Conservation (phyloP, 2,113 vertebrate species). For the Mus pahari region DNA sequence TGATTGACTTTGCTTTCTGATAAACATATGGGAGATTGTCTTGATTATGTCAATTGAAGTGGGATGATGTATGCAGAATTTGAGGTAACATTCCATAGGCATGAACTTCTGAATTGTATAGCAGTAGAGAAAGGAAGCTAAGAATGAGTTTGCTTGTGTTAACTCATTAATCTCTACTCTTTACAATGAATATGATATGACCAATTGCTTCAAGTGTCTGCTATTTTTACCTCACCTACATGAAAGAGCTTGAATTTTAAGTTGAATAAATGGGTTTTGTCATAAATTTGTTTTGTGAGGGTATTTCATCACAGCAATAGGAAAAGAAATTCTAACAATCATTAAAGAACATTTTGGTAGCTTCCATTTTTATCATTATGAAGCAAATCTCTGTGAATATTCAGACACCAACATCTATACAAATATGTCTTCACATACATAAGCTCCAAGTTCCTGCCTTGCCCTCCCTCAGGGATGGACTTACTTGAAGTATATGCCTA, state of each 20-base stretch:
- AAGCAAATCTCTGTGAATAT: neutral
- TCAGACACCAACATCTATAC: neutral
- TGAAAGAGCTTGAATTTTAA: neutral
- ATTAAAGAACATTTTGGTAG: neutral
- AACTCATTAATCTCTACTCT: neutral
- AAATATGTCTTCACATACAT: neutral
- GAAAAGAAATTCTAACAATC: neutral
- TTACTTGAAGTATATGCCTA: neutral
- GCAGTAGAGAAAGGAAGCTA: neutral
- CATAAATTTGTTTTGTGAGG: neutral
- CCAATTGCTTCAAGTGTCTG: neutral
- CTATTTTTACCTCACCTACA: neutral
- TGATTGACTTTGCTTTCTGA: neutral
- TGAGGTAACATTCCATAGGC: neutral
- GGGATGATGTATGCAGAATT: neutral
- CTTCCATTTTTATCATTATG: neutral
- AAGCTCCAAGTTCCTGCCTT: neutral
- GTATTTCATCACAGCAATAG: neutral
- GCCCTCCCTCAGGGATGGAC: neutral
- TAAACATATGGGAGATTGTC: neutral
- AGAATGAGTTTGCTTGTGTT: neutral
- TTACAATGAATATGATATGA: neutral
- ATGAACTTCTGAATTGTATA: neutral
- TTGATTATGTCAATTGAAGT: neutral
- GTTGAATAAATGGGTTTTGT: neutral